Conservation (phyloP, 2,113 vertebrate species). For the Mirounga angustirostris region DNA sequence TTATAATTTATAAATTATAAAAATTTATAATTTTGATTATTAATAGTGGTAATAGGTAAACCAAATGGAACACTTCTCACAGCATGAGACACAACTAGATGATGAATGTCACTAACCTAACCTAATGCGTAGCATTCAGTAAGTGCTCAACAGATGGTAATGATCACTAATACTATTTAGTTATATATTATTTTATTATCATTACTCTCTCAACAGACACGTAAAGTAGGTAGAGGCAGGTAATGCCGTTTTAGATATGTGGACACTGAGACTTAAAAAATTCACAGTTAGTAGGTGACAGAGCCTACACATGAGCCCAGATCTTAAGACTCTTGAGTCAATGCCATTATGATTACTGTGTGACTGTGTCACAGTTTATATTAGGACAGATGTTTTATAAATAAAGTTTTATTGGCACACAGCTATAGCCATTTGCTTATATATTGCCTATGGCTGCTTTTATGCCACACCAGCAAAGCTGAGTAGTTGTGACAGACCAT, state of each 20-base stretch:
- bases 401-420: neutral
- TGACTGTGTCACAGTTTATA: neutral
- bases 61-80: neutral
- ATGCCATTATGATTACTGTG: neutral
- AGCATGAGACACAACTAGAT: neutral
- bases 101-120: neutral
- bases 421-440: neutral
- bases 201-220: neutral
- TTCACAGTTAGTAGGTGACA: neutral
- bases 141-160: neutral
- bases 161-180: neutral
- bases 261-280: neutral
- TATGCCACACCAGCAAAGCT: neutral
- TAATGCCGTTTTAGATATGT: neutral
- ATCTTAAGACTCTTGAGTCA: neutral
- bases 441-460: neutral
- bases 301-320: neutral
- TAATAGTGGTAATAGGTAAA: neutral
- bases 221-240: neutral
- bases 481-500: neutral
- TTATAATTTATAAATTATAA: neutral
- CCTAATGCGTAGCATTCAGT: neutral
- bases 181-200: neutral
- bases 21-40: slow-evolving; percentile 22
- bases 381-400: neutral